Evolutionary conservation across 2,113 vertebrate genomes (phyloP).

Genomic region (Sapayoa aenigma): DNA sequence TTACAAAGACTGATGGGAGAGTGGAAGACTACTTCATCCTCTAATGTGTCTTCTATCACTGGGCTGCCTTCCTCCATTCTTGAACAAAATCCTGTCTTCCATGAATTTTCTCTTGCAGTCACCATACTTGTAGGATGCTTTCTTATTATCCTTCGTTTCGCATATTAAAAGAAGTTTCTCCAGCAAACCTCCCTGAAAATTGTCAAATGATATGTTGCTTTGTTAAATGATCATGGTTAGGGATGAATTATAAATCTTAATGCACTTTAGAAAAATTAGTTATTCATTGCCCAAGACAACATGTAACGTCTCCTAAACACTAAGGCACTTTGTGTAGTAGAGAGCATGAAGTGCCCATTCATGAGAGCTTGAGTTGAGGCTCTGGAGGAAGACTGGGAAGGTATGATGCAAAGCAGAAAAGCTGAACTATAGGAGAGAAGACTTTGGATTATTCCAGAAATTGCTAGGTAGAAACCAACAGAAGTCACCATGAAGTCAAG

Average conservation of each 20-base stretch:
- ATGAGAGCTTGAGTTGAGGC: neutral
- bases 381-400: neutral
- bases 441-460: neutral
- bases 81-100: neutral
- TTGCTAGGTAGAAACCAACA: neutral
- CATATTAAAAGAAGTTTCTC: neutral
- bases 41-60: neutral
- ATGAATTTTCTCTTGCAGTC: neutral
- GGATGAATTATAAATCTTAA: neutral
- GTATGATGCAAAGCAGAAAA: neutral
- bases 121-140: neutral
- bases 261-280: neutral
- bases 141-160: neutral
- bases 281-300: neutral
- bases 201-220: neutral
- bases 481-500: neutral
- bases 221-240: neutral
- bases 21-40: neutral
- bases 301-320: neutral
- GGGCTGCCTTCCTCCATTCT: neutral
- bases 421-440: neutral
- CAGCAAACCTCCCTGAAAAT: neutral
- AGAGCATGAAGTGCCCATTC: neutral
- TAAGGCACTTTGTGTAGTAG: neutral
- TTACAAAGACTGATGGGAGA: neutral